Evolutionary conservation across 2,797 vertebrate species (phyloP).

Genomic region (Geotria australis): DNA sequence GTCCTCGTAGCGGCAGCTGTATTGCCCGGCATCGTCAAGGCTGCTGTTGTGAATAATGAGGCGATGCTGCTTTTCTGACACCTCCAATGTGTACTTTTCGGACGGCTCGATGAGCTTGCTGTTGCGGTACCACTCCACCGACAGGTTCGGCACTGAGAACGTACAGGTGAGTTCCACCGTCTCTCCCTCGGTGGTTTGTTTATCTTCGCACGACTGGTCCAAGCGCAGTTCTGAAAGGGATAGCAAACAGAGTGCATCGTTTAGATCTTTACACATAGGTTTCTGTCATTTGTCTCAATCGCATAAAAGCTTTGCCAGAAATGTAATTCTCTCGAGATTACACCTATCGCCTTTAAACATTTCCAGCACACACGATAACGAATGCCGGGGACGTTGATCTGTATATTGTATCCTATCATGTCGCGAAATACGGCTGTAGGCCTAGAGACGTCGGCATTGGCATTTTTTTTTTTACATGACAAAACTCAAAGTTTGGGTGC

Average conservation of each 20-base stretch:
- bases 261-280: conserved; percentile 2
- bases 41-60: conserved; percentile 53
- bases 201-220: conserved; percentile 55
- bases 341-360: too few species aligned
- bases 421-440: too few species aligned
- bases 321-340: too few species aligned
- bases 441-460: too few species aligned
- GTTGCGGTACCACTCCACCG: conserved; percentile 67
- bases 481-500: too few species aligned
- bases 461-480: too few species aligned
- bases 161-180: conserved; percentile 50
- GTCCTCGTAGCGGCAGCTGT: conserved; percentile 45
- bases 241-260: conserved; percentile 4
- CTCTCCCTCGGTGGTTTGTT: conserved; percentile 68
- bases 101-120: conserved; percentile 44
- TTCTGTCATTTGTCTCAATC: neutral
- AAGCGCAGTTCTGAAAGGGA: conserved; percentile 37
- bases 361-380: too few species aligned
- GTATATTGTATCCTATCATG: too few species aligned
- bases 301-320: neutral
- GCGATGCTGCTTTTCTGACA: conserved; percentile 62
- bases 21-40: conserved; percentile 56
- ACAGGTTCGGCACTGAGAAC: conserved; percentile 64
- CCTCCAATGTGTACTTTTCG: conserved; percentile 39
- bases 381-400: too few species aligned